These are phyloP conservation scores for Heteropelma amictum DNA, from an alignment of 2,888 invertebrate species.

Conservation along the genomic window DNA sequence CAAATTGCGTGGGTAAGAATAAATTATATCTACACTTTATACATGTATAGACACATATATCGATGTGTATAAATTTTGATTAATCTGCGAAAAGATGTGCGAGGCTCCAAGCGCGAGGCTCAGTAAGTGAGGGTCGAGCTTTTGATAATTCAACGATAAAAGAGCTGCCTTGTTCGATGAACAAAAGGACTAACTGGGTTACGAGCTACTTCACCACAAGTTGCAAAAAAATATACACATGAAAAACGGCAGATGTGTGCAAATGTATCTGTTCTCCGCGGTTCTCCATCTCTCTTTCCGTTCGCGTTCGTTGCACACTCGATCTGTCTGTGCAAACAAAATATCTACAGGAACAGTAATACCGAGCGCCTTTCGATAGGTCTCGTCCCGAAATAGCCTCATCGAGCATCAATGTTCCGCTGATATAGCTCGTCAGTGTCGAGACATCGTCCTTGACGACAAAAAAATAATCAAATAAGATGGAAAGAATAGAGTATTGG, in stretches of 20 bases:
- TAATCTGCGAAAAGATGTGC: neutral
- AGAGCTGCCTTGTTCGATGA: neutral
- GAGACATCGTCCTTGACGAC: neutral
- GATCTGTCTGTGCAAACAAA: neutral
- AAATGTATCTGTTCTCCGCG: neutral
- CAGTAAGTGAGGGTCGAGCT: conserved; percentile 3
- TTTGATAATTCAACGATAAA: neutral
- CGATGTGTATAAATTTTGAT: neutral
- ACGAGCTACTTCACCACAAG: conserved; percentile 2
- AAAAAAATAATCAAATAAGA: neutral
- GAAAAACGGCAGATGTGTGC: conserved; percentile 1
- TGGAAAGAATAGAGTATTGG: no score
- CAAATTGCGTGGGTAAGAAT: conserved; percentile 81
- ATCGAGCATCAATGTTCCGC: conserved; percentile 2
- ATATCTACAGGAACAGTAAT: neutral
- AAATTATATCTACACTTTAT: neutral
- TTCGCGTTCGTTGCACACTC: neutral
- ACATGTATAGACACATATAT: neutral
- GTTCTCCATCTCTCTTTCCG: neutral
- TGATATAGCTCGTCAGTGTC: neutral
- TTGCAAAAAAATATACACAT: neutral
- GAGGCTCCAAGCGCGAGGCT: neutral
- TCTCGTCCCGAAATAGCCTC: conserved; percentile 39
- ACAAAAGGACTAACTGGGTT: conserved; percentile 28
- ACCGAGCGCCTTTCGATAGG: conserved; percentile 15